Conservation (phyloP, 23 tunicate species). For the Pegea sp. region DNA sequence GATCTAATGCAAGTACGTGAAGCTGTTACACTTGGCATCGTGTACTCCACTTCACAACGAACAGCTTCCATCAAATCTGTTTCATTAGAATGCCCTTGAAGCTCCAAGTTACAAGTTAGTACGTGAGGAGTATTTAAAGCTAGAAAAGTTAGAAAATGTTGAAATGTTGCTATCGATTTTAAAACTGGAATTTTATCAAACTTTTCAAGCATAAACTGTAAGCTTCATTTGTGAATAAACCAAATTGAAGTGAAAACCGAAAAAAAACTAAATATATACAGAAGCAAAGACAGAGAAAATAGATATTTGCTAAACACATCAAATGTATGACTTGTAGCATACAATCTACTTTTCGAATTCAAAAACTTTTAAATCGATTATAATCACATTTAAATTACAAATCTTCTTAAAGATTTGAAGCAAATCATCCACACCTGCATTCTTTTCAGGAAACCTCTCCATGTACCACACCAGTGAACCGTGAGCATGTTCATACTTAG, state of each 20-base stretch:
- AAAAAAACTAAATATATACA: too few relatives aligned
- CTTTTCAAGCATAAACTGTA: neutral
- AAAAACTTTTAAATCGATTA: too few relatives aligned
- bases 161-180: neutral
- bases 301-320: too few relatives aligned
- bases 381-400: neutral
- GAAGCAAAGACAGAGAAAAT: too few relatives aligned
- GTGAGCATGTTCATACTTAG: slow-evolving; percentile 65
- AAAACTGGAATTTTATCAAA: neutral
- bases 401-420: neutral
- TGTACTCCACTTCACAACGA: slow-evolving; percentile 44
- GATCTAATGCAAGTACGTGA: slow-evolving; percentile 64
- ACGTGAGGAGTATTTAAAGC: slow-evolving; percentile 64
- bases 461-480: slow-evolving; percentile 69
- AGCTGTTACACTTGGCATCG: slow-evolving; percentile 67
- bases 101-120: slow-evolving; percentile 33
- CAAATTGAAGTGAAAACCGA: too few relatives aligned
- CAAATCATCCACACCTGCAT: slow-evolving; percentile 24
- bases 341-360: too few relatives aligned
- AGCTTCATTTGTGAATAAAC: too few relatives aligned
- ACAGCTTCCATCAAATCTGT: slow-evolving; percentile 7
- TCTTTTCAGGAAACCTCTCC: slow-evolving; percentile 61
- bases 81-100: slow-evolving; percentile 11
- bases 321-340: too few relatives aligned
- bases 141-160: neutral